phyloP scores from a whole-genome alignment of 1,140 invertebrate genomes.

The Choristoneura fumiferana region DNA sequence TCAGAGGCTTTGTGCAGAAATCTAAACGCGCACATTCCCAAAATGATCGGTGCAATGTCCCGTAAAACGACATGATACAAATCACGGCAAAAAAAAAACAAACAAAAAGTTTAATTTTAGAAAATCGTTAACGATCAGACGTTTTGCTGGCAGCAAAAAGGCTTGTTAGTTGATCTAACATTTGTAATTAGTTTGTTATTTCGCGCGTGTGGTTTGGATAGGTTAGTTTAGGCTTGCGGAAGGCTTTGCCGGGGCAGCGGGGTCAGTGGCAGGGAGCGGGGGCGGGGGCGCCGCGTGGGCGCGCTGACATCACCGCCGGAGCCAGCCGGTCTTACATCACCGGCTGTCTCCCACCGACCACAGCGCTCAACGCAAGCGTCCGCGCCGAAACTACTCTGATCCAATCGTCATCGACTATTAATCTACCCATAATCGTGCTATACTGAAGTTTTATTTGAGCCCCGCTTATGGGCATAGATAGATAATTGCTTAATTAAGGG shows the following conservation, averaged over 20 bases:
- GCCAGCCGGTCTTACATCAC: constrained; percentile 72
- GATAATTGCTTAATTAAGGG: not conserved
- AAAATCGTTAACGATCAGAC: too few species aligned
- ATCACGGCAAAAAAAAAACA: too few species aligned
- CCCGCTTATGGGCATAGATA: too few species aligned
- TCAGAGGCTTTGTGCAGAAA: too few species aligned
- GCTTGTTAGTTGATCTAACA: not conserved
- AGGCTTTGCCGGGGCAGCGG: constrained; percentile 43
- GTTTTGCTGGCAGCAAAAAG: not conserved
- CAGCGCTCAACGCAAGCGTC: constrained; percentile 29
- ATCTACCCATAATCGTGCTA: constrained; percentile 19
- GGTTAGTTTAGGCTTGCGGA: constrained; percentile 40
- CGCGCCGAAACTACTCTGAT: constrained; percentile 23
- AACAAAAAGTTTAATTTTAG: too few species aligned
- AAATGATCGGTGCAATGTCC: too few species aligned
- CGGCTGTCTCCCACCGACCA: constrained; percentile 50
- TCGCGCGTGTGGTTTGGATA: constrained; percentile 8
- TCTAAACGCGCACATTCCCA: too few species aligned
- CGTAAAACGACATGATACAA: too few species aligned
- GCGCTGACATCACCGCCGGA: constrained; percentile 72
- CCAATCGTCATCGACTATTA: constrained; percentile 19
- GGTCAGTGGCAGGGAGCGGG: constrained; percentile 34
- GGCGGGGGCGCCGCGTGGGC: constrained; percentile 47
- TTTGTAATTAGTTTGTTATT: not conserved
- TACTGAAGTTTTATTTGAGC: too few species aligned